Base-by-base conservation (phyloP, 2,888 invertebrate genomes). In the Colletes collaris region DNA sequence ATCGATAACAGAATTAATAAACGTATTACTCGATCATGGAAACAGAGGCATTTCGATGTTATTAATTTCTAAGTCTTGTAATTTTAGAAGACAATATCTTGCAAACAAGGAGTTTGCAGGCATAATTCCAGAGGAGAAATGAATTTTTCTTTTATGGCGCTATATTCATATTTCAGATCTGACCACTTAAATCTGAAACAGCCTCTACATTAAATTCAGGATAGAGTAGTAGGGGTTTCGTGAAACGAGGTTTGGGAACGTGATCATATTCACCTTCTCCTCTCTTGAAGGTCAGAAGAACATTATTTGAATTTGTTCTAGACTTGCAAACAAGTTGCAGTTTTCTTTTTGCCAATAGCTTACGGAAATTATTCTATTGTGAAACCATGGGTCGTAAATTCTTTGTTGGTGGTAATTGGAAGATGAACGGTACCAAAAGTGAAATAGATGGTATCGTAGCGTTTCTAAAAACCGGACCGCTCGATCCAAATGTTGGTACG, bases 341-440 rank as follows among this genome's bases (percentile, higher is more conserved):
- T 16, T 55, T 50, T 6, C 0, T 16, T 27, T 10, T 7, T 37
- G 5, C 59, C 53, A 13, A 4, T n/a, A 66, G 7, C 59, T 7
- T n/a, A 13, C 16, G n/a, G 11, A 5, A 10, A 0, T 66, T 37
- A 8, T 40, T 50, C 50, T 3, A 52, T 4, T 4, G 8, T 13
- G 35, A 52, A 58, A 67, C 11, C 52, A 96, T 97, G 96, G 94
- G 94, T 77, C 96, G 99, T 88, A 98, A 97, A 95, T 99, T 99
- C 94, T 98, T 99, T 92, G 99, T 99, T 91, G 99, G 99, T 88
- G 99, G 99, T 71, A 99, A 99, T 95, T 99, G 99, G 99, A 99
- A 99, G 94, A 98, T 99, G 99, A 99, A 99, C 93, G 99, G 99
- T 60, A 96, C 95, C 88, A 98, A 98, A 93, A 95, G 95, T 79